Conservation (phyloP, 2,888 invertebrate species). For the Alloplasta piceator region DNA sequence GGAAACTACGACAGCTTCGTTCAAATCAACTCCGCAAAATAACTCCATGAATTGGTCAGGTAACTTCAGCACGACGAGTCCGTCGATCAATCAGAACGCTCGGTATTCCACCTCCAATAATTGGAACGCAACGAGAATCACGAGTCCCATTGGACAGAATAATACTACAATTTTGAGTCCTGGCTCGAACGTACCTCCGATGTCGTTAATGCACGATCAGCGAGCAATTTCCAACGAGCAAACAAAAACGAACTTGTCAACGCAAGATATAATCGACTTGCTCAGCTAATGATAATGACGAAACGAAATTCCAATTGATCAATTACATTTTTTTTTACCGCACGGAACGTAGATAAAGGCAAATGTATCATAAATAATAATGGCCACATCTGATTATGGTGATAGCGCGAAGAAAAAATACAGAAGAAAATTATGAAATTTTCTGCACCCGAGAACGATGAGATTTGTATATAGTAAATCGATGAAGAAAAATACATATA, state of each 20-base stretch:
- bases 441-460: conserved; percentile 1
- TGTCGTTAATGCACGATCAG: conserved; percentile 62
- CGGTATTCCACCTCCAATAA: conserved; percentile 64
- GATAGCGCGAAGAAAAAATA: no score
- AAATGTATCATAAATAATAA: no score
- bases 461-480: conserved; percentile 3
- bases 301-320: background rate
- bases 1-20: conserved; percentile 48
- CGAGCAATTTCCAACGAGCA: conserved; percentile 56
- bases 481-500: no score
- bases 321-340: no score
- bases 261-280: conserved; percentile 79
- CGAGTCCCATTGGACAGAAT: conserved; percentile 54
- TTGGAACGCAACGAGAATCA: conserved; percentile 73
- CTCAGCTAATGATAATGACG: conserved; percentile 71
- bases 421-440: background rate
- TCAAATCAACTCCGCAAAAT: conserved; percentile 55
- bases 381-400: no score
- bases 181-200: conserved; percentile 62
- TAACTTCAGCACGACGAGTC: conserved; percentile 57
- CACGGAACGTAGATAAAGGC: no score
- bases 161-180: conserved; percentile 59
- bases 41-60: conserved; percentile 67
- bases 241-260: conserved; percentile 70
- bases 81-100: conserved; percentile 66